Base-by-base conservation (phyloP, 2,797 vertebrate species). In the Sebastiscus tertius region DNA sequence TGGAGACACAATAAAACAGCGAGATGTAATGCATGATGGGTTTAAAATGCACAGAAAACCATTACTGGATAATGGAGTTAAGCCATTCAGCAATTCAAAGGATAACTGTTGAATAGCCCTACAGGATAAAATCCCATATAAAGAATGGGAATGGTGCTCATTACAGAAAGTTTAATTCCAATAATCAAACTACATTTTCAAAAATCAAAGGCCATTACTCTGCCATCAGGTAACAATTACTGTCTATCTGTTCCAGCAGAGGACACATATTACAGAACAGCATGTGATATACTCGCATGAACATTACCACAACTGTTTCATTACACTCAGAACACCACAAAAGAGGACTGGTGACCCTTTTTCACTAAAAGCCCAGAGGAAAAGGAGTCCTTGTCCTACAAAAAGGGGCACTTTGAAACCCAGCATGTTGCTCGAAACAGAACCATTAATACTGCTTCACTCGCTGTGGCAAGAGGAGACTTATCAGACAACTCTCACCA, bases 381-480 rank as follows among this genome's bases (percentile, higher is more conserved):
- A 95, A 95, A 95, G 75, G 87, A 96, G 95, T 94, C 95, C 95
- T 96, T 96, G 96, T 96, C 95, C 95, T 96, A 95, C 93, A 95
- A 96, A 96, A 94, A 93, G 93, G 92, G 94, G 92, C 92, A 95
- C 95, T 95, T 94, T 95, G 93, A 96, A 95, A 94, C 91, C 84
- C 94, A 92, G 91, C 80, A 78, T 94, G 95, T 91, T 89, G 88
- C 93, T 93, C 33, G 55, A 82, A 92, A 91, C 90, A 90, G 89
- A 90, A 93, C 90, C 92, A 94, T 95, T 92, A 94, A 90, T 88
- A 91, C 85, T 79, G 87, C 81, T 88, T 84, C 90, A 84, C 87
- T 93, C 86, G 75, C 82, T 52, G 76, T 83, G 85, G 83, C 81
- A 77, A 87, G 84, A 89, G 77, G 85, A 89, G 80, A 89, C 83